Evolutionary conservation across 1,140 invertebrate genomes (phyloP).

Genomic region (Nephotettix cincticeps): DNA sequence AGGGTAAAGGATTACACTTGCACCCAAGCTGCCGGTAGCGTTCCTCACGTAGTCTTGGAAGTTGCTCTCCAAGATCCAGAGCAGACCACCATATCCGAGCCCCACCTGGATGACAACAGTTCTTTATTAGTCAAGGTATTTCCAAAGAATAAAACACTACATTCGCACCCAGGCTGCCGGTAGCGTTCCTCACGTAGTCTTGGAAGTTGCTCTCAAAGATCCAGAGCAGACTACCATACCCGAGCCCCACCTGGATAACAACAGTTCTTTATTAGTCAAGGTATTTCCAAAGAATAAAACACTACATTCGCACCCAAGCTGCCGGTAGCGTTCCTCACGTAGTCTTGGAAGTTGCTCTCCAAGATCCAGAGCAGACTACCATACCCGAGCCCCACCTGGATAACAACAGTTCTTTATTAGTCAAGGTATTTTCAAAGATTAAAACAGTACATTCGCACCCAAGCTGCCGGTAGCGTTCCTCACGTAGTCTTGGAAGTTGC

Average conservation of each 20-base stretch:
- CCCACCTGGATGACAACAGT: too few species aligned
- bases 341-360: constrained; percentile 65
- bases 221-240: constrained; percentile 58
- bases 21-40: constrained; percentile 56
- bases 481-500: constrained; percentile 64
- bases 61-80: constrained; percentile 64
- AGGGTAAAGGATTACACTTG: constrained; percentile 55
- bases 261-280: too few species aligned
- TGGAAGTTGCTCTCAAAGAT: constrained; percentile 63
- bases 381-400: constrained; percentile 57
- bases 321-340: constrained; percentile 56
- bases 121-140: too few species aligned
- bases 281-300: constrained; percentile 54
- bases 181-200: constrained; percentile 58
- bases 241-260: constrained; percentile 59
- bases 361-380: constrained; percentile 59
- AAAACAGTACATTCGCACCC: too few species aligned
- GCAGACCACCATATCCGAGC: constrained; percentile 54
- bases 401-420: too few species aligned
- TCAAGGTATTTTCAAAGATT: too few species aligned
- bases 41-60: constrained; percentile 61
- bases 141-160: constrained; percentile 54
- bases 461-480: constrained; percentile 56
- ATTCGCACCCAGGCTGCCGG: constrained; percentile 56
- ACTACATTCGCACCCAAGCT: constrained; percentile 55